phyloP scores from a whole-genome alignment of 2,888 invertebrate species.

The Drosophila koepferae region DNA sequence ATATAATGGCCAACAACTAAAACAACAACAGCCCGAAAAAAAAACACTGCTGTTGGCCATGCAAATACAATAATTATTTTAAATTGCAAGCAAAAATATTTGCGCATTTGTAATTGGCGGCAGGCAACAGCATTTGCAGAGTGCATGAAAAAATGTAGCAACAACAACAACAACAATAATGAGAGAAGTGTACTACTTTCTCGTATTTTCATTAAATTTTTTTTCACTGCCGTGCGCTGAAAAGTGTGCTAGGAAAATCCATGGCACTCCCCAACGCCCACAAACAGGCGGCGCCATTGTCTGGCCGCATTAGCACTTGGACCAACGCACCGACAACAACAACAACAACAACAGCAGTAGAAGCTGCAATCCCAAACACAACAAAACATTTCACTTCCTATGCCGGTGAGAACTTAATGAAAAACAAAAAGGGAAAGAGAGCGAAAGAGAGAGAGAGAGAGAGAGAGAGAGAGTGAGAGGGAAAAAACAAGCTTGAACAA shows the following conservation, averaged over 20 bases:
- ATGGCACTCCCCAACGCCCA: slow-evolving; percentile 1
- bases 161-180: slow-evolving; percentile 6
- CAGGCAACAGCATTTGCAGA: slow-evolving; percentile 16
- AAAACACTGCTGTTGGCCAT: slow-evolving; percentile 22
- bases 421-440: slow-evolving; percentile 28
- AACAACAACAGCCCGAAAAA: slow-evolving; percentile 27
- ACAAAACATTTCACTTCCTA: slow-evolving; percentile 72
- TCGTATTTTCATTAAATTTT: slow-evolving; percentile 60
- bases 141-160: slow-evolving; percentile 15
- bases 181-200: slow-evolving; percentile 26
- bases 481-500: slow-evolving; percentile 50
- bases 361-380: slow-evolving; percentile 36
- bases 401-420: slow-evolving; percentile 63
- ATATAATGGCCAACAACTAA: slow-evolving; percentile 31
- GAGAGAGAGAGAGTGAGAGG: background rate
- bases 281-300: slow-evolving; percentile 58
- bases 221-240: slow-evolving; percentile 22
- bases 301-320: slow-evolving; percentile 78
- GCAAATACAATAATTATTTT: slow-evolving; percentile 71
- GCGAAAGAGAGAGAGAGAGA: background rate
- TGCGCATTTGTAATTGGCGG: slow-evolving; percentile 73
- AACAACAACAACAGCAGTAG: slow-evolving; percentile 30
- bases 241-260: slow-evolving; percentile 38
- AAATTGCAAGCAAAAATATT: slow-evolving; percentile 70
- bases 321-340: slow-evolving; percentile 52